Conservation (phyloP, 2,797 vertebrate species). For the Syngnathus acus region DNA sequence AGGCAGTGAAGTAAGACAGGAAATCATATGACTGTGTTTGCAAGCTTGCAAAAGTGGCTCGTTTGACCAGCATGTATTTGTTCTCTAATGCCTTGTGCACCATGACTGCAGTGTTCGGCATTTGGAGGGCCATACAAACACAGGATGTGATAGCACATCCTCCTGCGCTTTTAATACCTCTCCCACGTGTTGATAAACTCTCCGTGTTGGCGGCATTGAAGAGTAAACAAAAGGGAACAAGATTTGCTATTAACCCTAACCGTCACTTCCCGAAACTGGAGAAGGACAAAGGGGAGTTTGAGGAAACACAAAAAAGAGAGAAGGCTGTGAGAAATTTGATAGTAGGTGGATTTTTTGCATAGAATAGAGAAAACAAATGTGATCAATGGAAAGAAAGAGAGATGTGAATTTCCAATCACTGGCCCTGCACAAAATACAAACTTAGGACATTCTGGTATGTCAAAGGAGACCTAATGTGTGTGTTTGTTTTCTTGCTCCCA, state of each 20-base stretch:
- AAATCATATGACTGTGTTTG: background rate
- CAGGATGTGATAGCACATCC: constrained; percentile 31
- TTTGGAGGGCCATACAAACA: constrained; percentile 28
- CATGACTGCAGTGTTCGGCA: constrained; percentile 11
- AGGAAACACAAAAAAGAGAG: background rate
- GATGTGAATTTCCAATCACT: no score
- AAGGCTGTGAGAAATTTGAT: background rate
- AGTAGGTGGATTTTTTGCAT: background rate
- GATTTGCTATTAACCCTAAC: background rate
- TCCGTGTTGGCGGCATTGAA: background rate
- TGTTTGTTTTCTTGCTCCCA: no score
- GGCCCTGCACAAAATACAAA: no score
- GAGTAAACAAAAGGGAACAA: background rate
- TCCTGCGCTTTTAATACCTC: constrained; percentile 11
- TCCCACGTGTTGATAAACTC: background rate
- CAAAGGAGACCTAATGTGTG: no score
- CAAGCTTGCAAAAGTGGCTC: background rate
- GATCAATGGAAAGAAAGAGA: no score
- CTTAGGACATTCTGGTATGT: no score
- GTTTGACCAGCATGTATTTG: background rate
- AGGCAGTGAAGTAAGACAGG: background rate
- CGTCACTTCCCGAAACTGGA: background rate
- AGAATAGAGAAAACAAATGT: background rate
- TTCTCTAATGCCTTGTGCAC: background rate
- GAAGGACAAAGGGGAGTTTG: background rate